Evolutionary conservation across 1,140 invertebrate genomes (phyloP).

Genomic region (Lepidurus apus): DNA sequence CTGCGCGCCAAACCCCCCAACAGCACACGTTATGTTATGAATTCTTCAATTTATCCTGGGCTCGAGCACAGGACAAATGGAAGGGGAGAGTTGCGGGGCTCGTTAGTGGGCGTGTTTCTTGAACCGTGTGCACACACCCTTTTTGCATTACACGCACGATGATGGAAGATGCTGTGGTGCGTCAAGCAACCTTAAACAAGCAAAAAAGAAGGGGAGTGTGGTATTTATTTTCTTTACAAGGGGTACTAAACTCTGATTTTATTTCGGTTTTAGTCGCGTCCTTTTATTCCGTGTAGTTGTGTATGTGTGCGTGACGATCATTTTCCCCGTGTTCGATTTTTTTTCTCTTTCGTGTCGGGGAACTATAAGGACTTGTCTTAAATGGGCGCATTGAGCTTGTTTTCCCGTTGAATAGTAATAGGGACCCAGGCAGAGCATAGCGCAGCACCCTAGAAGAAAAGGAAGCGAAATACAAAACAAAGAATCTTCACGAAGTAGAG

Average conservation of each 20-base stretch:
- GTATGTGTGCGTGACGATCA: conserved; percentile 15
- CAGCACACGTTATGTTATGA: neutral
- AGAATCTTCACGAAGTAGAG: neutral
- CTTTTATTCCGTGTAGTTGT: neutral
- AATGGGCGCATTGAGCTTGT: conserved; percentile 21
- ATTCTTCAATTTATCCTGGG: conserved; percentile 16
- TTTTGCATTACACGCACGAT: conserved; percentile 21
- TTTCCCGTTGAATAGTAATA: conserved; percentile 16
- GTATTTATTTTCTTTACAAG: neutral
- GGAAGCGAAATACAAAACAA: neutral
- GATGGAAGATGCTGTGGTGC: conserved; percentile 20
- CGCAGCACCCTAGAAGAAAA: neutral
- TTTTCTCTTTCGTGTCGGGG: conserved; percentile 10
- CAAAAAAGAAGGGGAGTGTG: neutral
- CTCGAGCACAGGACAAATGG: neutral
- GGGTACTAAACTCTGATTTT: neutral
- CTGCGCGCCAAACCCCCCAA: neutral
- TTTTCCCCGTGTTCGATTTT: conserved; percentile 6
- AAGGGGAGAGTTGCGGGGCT: conserved; percentile 4
- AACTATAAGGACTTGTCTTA: conserved; percentile 15
- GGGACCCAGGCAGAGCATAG: neutral
- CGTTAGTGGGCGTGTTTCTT: conserved; percentile 15
- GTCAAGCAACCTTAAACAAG: conserved; percentile 15
- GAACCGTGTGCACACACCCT: conserved; percentile 14
- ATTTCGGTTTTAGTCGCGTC: neutral